Conservation (phyloP, 2,113 vertebrate genomes). For the Leptobrachium ailaonicum region DNA sequence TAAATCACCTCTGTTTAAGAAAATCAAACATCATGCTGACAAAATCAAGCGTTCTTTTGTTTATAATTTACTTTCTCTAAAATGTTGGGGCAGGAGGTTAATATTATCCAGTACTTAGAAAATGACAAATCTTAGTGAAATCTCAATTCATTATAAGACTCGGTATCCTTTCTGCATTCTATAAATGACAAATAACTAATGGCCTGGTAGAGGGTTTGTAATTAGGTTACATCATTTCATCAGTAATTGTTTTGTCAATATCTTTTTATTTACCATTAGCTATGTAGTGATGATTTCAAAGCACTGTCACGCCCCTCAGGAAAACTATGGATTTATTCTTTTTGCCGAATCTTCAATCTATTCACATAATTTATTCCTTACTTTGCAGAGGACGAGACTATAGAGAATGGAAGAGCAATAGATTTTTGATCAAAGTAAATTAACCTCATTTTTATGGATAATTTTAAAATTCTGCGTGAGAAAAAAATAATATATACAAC, state of each 20-base stretch:
- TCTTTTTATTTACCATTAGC: slow-evolving; percentile 45
- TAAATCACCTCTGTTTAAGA: too few relatives aligned
- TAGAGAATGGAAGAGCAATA: slow-evolving; percentile 16
- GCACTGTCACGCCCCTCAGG: slow-evolving; percentile 43
- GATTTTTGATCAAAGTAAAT: neutral
- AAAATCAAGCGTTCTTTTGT: too few relatives aligned
- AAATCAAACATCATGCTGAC: too few relatives aligned
- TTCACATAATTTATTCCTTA: slow-evolving; percentile 46
- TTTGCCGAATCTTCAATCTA: slow-evolving; percentile 37
- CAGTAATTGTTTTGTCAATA: slow-evolving; percentile 48
- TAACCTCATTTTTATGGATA: too few relatives aligned
- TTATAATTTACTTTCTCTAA: too few relatives aligned
- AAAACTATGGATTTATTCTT: slow-evolving; percentile 46
- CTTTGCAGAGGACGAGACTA: slow-evolving; percentile 20
- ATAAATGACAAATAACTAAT: slow-evolving; percentile 46
- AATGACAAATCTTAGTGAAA: too few relatives aligned
- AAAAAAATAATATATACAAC: too few relatives aligned
- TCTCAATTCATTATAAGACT: slow-evolving; percentile 18
- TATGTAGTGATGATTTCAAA: slow-evolving; percentile 46
- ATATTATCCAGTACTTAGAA: too few relatives aligned
- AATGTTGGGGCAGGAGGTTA: too few relatives aligned
- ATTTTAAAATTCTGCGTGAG: too few relatives aligned
- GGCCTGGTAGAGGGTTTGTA: slow-evolving; percentile 32
- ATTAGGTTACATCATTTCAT: slow-evolving; percentile 45
- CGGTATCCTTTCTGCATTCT: slow-evolving; percentile 19